Conservation (phyloP, 2,113 vertebrate genomes). For the Solea senegalensis region DNA sequence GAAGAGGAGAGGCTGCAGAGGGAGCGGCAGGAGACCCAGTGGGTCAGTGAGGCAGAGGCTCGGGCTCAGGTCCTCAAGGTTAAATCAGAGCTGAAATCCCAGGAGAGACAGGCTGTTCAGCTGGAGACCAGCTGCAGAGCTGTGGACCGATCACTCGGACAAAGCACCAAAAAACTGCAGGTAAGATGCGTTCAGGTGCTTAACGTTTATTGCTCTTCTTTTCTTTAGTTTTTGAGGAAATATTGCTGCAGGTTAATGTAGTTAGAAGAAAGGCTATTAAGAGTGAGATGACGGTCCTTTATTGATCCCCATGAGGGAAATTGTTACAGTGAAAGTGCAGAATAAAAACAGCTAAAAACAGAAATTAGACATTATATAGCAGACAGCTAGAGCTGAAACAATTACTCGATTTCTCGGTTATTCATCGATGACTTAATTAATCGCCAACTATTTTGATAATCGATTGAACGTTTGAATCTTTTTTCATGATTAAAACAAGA, state of each 20-base stretch:
- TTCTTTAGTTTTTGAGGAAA: background rate
- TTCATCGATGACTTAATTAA: too few species aligned
- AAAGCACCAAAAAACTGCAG: conserved; percentile 90
- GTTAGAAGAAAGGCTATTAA: background rate
- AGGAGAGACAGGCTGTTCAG: conserved; percentile 91
- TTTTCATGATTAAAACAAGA: too few species aligned
- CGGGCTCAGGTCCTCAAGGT: conserved; percentile 89
- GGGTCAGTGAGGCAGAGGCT: conserved; percentile 91
- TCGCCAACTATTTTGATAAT: too few species aligned
- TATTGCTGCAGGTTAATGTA: background rate
- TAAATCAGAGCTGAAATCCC: conserved; percentile 89
- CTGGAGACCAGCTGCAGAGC: conserved; percentile 94
- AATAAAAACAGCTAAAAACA: too few species aligned
- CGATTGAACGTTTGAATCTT: too few species aligned
- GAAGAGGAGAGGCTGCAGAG: conserved; percentile 90
- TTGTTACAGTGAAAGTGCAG: too few species aligned
- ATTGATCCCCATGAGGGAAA: too few species aligned
- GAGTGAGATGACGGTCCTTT: too few species aligned
- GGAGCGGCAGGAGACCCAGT: conserved; percentile 88
- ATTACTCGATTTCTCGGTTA: too few species aligned
- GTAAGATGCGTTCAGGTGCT: conserved; percentile 70
- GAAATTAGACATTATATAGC: too few species aligned
- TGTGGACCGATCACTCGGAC: conserved; percentile 91
- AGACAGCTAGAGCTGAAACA: too few species aligned
- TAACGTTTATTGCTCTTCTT: too few species aligned